A percentile compares a stretch with the other conserved stretches of the same genome.
Evolutionary conservation across 1,140 invertebrate species (phyloP).

Genomic region (Lucilia cuprina): DNA sequence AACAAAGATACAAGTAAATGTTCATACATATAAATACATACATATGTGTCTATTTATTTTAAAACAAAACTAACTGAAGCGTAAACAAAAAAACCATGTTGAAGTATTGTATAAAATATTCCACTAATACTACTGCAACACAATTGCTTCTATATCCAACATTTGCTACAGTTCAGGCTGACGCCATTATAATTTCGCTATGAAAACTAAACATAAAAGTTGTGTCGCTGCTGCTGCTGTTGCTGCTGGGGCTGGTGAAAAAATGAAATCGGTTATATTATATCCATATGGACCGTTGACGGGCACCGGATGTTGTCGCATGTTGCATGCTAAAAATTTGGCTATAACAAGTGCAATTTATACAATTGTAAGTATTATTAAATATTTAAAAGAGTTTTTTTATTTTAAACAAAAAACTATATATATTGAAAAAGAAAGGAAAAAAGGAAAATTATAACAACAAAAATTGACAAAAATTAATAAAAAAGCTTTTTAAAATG

Average conservation of each 20-base stretch:
- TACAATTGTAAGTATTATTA: conserved; percentile 67
- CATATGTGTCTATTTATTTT: not conserved
- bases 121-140: not conserved
- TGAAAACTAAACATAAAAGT: conserved; percentile 44
- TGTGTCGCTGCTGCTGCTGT: conserved; percentile 45
- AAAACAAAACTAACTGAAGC: not conserved
- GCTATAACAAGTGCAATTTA: conserved; percentile 72
- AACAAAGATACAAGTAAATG: not conserved
- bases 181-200: not conserved
- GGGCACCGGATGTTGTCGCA: conserved; percentile 66
- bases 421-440: no score
- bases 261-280: conserved; percentile 66
- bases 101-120: not conserved
- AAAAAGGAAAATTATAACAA: no score
- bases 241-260: conserved; percentile 42
- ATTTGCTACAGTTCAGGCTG: not conserved
- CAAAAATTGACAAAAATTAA: no score
- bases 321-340: conserved; percentile 71
- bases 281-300: conserved; percentile 64
- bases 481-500: no score
- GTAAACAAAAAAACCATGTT: not conserved
- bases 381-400: not conserved
- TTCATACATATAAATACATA: not conserved
- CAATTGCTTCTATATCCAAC: not conserved
- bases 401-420: no score